Evolutionary conservation across 1,140 invertebrate genomes (phyloP).

Genomic region (Trichomalopsis sarcophagae): DNA sequence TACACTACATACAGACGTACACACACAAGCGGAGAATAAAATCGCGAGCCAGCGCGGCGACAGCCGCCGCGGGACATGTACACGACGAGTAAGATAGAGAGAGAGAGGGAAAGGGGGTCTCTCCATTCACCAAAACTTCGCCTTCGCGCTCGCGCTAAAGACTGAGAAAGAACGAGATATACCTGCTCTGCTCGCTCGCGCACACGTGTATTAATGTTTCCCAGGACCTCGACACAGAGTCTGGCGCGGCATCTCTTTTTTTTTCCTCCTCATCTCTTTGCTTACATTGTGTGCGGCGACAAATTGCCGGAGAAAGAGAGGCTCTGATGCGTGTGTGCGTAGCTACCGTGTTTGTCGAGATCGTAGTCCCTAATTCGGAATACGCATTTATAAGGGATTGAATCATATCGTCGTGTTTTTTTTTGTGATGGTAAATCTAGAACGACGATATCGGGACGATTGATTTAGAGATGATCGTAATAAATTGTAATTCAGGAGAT

Average conservation of each 20-base stretch:
- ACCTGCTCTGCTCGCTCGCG: not conserved
- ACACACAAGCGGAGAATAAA: not conserved
- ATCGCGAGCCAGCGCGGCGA: constrained; percentile 5
- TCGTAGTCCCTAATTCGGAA: not conserved
- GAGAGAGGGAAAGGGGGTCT: constrained; percentile 24
- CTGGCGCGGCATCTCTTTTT: not conserved
- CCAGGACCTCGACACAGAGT: constrained; percentile 32
- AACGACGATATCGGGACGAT: no score
- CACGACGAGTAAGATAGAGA: not conserved
- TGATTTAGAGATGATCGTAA: no score
- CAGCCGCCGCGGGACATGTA: not conserved
- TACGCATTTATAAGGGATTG: no score
- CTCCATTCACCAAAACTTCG: constrained; percentile 38
- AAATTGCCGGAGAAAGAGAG: not conserved
- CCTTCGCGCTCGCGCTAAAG: not conserved
- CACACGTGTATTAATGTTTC: constrained; percentile 19
- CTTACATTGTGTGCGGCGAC: not conserved
- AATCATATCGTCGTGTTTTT: no score
- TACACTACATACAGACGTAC: not conserved
- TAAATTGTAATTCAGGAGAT: no score
- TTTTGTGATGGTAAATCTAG: no score
- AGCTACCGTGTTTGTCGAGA: not conserved
- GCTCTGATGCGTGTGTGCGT: not conserved
- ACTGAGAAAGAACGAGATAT: not conserved
- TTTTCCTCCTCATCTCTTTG: not conserved